A percentile compares a stretch with the other conserved stretches of the same genome.
These are phyloP conservation scores for Diorhabda elongata DNA, from an alignment of 1,140 invertebrate genomes.

Conservation along the genomic window DNA sequence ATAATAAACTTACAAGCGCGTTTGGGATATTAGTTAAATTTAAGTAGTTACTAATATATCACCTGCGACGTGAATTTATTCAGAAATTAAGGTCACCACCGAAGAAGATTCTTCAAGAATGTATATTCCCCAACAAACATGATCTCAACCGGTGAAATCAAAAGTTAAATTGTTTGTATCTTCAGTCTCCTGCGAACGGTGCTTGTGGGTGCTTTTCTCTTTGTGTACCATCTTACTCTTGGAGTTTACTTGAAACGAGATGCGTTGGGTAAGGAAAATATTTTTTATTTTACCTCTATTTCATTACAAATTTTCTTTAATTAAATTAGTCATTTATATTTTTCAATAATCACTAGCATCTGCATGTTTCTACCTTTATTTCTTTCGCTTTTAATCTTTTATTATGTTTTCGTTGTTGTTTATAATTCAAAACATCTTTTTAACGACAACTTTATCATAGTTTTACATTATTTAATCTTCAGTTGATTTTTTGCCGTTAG, in stretches of 20 bases:
- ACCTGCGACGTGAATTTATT: conserved; percentile 4
- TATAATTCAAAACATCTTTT: no score
- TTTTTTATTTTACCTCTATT: no score
- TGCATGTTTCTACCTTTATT: no score
- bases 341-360: no score
- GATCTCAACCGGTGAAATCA: conserved; percentile 13
- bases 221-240: not conserved
- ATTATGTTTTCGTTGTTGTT: no score
- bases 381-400: no score
- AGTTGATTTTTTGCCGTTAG: no score
- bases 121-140: conserved; percentile 9
- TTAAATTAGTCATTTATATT: no score
- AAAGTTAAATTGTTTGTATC: conserved; percentile 6
- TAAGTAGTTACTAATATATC: conserved; percentile 3
- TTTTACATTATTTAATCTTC: no score
- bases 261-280: conserved; percentile 4
- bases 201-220: conserved; percentile 12
- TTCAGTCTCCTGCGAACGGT: conserved; percentile 13
- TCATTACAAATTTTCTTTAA: no score
- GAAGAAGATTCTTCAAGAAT: conserved; percentile 7
- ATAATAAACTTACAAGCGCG: not conserved
- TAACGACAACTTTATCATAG: no score
- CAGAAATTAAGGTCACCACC: conserved; percentile 13
- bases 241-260: conserved; percentile 1
- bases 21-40: not conserved